These are phyloP conservation scores for Polypedilum pembai DNA, from an alignment of 1,140 invertebrate species.

Conservation along the genomic window DNA sequence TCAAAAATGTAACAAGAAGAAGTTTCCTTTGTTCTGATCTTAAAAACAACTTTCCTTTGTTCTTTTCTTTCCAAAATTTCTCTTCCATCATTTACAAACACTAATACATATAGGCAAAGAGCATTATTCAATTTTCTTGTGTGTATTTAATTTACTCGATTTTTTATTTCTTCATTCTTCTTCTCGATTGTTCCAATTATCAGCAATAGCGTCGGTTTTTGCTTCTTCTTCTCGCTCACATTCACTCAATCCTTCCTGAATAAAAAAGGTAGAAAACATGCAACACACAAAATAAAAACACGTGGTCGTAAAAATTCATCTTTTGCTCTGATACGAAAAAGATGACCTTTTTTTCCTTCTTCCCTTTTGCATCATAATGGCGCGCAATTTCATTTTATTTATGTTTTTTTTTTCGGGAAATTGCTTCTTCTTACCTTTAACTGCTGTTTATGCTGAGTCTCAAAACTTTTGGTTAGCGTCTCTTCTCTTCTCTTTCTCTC, in stretches of 20 bases:
- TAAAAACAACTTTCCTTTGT: background rate
- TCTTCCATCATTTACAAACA: background rate
- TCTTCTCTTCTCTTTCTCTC: background rate
- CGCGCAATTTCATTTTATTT: background rate
- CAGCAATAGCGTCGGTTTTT: background rate
- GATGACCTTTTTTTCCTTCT: background rate
- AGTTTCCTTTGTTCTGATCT: constrained; percentile 10
- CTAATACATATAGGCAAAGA: no score
- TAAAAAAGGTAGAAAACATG: background rate
- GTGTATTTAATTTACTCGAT: background rate
- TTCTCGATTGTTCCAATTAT: background rate
- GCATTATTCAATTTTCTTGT: background rate
- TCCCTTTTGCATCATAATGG: background rate
- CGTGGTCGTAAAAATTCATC: constrained; percentile 16
- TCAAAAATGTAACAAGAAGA: background rate
- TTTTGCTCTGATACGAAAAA: background rate
- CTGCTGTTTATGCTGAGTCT: no score
- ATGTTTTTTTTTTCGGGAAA: no score
- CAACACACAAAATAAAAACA: background rate
- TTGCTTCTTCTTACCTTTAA: no score
- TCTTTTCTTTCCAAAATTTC: constrained; percentile 3
- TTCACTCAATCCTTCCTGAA: background rate
- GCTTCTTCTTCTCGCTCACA: background rate
- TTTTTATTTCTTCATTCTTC: constrained; percentile 3
- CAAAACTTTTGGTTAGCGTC: background rate